Conservation (phyloP, 1,140 invertebrate species). For the Trialeurodes vaporariorum region DNA sequence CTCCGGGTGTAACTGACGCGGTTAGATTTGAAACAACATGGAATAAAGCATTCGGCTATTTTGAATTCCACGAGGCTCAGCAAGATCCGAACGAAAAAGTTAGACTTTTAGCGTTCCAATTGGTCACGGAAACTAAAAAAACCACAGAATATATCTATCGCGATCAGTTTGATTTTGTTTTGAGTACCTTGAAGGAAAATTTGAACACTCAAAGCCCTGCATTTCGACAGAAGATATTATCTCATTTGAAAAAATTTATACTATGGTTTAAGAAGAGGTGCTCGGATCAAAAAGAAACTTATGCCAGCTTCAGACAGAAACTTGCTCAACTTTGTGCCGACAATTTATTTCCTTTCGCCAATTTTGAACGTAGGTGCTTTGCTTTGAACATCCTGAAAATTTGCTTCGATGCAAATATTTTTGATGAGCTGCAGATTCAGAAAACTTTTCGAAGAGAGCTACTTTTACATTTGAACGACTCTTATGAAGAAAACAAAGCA, state of each 20-base stretch:
- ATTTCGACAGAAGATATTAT: constrained; percentile 45
- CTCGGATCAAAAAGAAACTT: constrained; percentile 19
- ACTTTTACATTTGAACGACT: constrained; percentile 41
- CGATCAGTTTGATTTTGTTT: constrained; percentile 10
- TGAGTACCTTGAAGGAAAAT: constrained; percentile 51
- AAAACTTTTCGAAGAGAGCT: constrained; percentile 10
- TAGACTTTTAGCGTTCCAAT: constrained; percentile 2
- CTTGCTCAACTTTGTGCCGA: constrained; percentile 41
- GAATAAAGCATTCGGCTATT: too few species aligned
- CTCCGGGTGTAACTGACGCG: too few species aligned
- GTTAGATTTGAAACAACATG: too few species aligned
- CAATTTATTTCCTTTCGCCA: constrained; percentile 52
- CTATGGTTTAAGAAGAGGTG: constrained; percentile 27
- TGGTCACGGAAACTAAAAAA: constrained; percentile 12
- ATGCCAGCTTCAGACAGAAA: constrained; percentile 38
- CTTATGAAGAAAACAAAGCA: constrained; percentile 66
- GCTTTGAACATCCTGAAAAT: constrained; percentile 44
- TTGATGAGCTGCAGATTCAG: constrained; percentile 12
- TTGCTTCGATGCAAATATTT: constrained; percentile 19
- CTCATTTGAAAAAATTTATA: constrained; percentile 48
- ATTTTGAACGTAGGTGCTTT: constrained; percentile 50
- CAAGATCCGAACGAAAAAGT: neutral
- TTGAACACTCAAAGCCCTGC: constrained; percentile 53
- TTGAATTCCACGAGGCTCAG: too few species aligned
- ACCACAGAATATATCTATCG: constrained; percentile 8